Evolutionary conservation across 2,113 vertebrate genomes (phyloP), one percentile per base, ranked within the genome.

Genomic region (Sapajus apella): DNA sequence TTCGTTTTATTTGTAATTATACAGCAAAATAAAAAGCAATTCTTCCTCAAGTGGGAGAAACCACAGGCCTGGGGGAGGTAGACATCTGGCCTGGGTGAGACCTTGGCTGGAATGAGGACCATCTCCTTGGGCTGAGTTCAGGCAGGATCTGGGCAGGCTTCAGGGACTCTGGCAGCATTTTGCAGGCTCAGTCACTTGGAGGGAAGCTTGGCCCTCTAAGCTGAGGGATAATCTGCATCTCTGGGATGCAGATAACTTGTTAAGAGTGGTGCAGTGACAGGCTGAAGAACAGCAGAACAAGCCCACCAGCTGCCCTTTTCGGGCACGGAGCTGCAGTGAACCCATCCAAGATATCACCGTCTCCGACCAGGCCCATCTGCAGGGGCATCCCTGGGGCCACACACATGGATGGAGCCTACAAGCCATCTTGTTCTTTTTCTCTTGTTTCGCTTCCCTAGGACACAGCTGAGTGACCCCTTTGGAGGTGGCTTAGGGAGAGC

Each of bases 281-380:
- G 88, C 47, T 97, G 97, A 98, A 93, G 98, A 97, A 97, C 87
- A 94, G 52, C 18, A 81, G 23, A 92, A 77, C 86, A 97, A 92
- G 94, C 77, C 95, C 76, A 79, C 73, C 20, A 45, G 96, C 94
- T 91, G 97, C 96, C 97, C 97, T 98, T 96, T 76, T 55, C 0
- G 10, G 97, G 97, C 94, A 89, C 40, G 25, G 4, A 37, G 87
- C 95, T 96, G 66, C 52, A 61, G 87, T 90, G 96, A 96, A 76
- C 66, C n/a, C 18, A 92, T 97, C 90, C 95, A 97, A 97, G 97
- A 96, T 23, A 87, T 72, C 10, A 4, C 30, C 7, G 2, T 93
- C 95, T 97, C 89, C 96, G 97, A 20, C 94, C 18, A 66, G 92
- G 89, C 91, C 94, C 86, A 80, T 58, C 0, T n/a, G 43, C 21